Conservation (phyloP, 1,140 invertebrate species). For the Hylaeus volcanicus region DNA sequence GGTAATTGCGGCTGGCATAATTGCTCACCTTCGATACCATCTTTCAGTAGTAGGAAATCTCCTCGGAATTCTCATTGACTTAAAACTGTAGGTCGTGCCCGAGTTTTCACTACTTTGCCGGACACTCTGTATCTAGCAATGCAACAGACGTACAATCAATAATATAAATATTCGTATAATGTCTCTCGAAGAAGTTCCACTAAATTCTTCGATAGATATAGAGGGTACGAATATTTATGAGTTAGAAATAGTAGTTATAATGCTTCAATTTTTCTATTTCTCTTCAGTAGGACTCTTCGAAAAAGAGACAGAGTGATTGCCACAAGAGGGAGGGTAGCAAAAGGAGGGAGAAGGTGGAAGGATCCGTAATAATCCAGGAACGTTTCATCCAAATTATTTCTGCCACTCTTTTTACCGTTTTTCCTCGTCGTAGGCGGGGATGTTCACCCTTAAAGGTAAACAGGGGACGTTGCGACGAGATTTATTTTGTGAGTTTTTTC, state of each 20-base stretch:
- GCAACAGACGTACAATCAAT: too few species aligned
- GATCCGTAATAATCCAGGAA: slow-evolving; percentile 33
- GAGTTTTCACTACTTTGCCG: neutral
- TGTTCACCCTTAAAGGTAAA: slow-evolving; percentile 54
- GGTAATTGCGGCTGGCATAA: slow-evolving; percentile 27
- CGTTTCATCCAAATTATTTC: slow-evolving; percentile 46
- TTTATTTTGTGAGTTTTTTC: slow-evolving; percentile 76
- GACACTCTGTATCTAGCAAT: too few species aligned
- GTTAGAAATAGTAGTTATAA: too few species aligned
- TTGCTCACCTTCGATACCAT: slow-evolving; percentile 21
- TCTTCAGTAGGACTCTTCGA: neutral
- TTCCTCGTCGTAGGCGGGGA: neutral
- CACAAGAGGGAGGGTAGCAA: neutral
- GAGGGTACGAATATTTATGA: too few species aligned
- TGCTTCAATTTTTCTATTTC: too few species aligned
- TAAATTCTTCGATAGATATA: too few species aligned
- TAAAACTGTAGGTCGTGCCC: neutral
- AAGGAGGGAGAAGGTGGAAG: neutral
- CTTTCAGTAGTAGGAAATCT: neutral
- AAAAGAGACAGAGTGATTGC: slow-evolving; percentile 28
- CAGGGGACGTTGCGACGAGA: slow-evolving; percentile 58
- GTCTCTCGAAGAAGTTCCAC: too few species aligned
- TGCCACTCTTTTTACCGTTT: slow-evolving; percentile 21
- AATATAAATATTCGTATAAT: too few species aligned
- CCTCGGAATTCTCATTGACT: neutral